Evolutionary conservation across 2,888 invertebrate species (phyloP).

Genomic region (Orthosia incerta): DNA sequence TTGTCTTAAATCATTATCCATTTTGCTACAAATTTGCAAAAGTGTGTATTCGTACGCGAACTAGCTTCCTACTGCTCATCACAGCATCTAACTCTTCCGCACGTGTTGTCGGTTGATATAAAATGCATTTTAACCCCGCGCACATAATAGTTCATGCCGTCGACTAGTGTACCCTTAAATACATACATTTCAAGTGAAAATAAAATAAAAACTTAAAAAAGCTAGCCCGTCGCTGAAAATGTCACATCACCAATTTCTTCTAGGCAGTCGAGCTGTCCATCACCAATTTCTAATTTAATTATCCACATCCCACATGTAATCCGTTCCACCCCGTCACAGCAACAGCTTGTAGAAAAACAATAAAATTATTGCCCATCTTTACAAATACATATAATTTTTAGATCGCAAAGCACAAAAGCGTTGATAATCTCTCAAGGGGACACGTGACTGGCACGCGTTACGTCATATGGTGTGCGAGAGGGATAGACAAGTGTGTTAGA

Average conservation of each 20-base stretch:
- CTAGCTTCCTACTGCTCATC: too few relatives aligned
- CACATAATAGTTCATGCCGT: too few relatives aligned
- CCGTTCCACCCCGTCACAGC: constrained; percentile 2
- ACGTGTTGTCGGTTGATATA: too few relatives aligned
- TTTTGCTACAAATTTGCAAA: too few relatives aligned
- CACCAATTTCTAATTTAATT: constrained; percentile 27
- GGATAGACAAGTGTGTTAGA: constrained; percentile 48
- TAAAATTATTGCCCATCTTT: constrained; percentile 64
- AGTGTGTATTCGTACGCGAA: too few relatives aligned
- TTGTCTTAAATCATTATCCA: too few relatives aligned
- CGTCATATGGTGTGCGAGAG: constrained; percentile 73
- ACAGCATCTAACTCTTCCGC: too few relatives aligned
- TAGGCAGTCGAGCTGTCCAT: background rate
- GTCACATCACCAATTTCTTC: background rate
- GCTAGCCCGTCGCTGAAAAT: too few relatives aligned
- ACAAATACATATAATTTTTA: constrained; percentile 60
- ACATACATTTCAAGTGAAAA: too few relatives aligned
- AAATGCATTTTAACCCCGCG: too few relatives aligned
- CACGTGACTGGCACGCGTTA: constrained; percentile 75
- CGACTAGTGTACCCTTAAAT: too few relatives aligned
- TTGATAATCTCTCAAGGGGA: constrained; percentile 73
- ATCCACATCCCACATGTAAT: constrained; percentile 31
- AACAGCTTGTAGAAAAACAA: constrained; percentile 64
- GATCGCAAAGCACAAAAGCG: constrained; percentile 59
- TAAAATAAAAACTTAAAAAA: too few relatives aligned